Evolutionary conservation across 2,797 vertebrate genomes (phyloP).

Genomic region (Geotria australis): DNA sequence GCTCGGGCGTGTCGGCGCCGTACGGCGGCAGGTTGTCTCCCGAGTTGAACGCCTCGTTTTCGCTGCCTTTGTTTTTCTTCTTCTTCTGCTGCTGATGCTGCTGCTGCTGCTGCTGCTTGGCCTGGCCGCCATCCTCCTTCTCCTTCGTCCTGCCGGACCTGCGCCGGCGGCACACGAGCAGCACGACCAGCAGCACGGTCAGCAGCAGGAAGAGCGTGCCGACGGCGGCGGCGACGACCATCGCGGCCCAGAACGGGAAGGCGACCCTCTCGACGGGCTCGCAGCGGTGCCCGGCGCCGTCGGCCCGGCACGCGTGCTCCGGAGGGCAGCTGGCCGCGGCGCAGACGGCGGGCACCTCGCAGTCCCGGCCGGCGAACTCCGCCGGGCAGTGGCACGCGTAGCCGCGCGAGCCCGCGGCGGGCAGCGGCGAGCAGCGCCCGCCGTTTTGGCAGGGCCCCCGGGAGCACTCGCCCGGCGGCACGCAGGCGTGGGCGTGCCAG

Average conservation of each 20-base stretch:
- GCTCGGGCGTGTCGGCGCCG: constrained; percentile 64
- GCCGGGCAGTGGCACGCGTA: constrained; percentile 61
- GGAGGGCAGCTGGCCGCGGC: constrained; percentile 36
- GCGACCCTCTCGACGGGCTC: constrained; percentile 7
- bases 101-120: constrained; percentile 21
- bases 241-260: constrained; percentile 56
- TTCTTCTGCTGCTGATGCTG: constrained; percentile 37
- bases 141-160: constrained; percentile 26
- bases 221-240: background rate
- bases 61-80: constrained; percentile 87
- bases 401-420: constrained; percentile 5
- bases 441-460: constrained; percentile 61
- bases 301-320: constrained; percentile 28
- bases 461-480: constrained; percentile 44
- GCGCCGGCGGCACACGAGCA: constrained; percentile 83
- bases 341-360: constrained; percentile 48
- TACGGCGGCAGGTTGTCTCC: constrained; percentile 76
- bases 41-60: constrained; percentile 78
- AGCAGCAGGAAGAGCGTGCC: background rate
- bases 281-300: constrained; percentile 1
- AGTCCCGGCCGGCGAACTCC: constrained; percentile 32
- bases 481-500: constrained; percentile 67
- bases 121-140: background rate
- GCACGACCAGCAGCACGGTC: constrained; percentile 31
- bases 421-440: constrained; percentile 46